These are phyloP conservation scores for Erpetoichthys calabaricus DNA, from an alignment of 2,797 vertebrate species.

Conservation along the genomic window DNA sequence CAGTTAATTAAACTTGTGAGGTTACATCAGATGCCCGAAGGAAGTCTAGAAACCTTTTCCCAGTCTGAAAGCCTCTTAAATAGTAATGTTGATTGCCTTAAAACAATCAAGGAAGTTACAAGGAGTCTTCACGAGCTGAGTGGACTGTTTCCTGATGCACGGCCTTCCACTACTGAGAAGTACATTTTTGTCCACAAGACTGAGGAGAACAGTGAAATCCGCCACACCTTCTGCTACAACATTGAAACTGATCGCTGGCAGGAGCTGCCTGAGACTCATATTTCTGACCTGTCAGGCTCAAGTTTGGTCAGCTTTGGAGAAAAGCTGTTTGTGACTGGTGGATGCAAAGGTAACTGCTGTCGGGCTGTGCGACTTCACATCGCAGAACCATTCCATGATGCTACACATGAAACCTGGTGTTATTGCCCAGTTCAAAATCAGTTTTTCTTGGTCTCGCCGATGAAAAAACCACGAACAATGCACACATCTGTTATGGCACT, in stretches of 20 bases:
- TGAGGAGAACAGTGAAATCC: constrained; percentile 62
- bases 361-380: constrained; percentile 76
- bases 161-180: constrained; percentile 75
- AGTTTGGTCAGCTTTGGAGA: constrained; percentile 75
- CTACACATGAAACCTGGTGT: constrained; percentile 83
- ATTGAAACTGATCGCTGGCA: constrained; percentile 74
- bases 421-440: constrained; percentile 73
- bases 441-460: constrained; percentile 55
- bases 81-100: constrained; percentile 42
- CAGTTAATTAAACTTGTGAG: constrained; percentile 68
- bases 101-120: constrained; percentile 51
- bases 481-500: constrained; percentile 72
- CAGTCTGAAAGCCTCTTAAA: constrained; percentile 53
- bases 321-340: constrained; percentile 87
- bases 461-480: constrained; percentile 84
- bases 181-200: constrained; percentile 96
- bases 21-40: constrained; percentile 73
- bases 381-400: constrained; percentile 68
- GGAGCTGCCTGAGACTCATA: constrained; percentile 48
- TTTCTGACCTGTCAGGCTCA: constrained; percentile 76
- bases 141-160: constrained; percentile 73
- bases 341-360: constrained; percentile 75
- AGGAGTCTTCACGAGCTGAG: constrained; percentile 45
- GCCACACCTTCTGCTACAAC: constrained; percentile 81
- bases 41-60: constrained; percentile 50